Percentiles rank a stretch among this genome's conserved stretches.
Evolutionary conservation across 2,888 invertebrate genomes (phyloP).

Genomic region (Spodoptera exigua): DNA sequence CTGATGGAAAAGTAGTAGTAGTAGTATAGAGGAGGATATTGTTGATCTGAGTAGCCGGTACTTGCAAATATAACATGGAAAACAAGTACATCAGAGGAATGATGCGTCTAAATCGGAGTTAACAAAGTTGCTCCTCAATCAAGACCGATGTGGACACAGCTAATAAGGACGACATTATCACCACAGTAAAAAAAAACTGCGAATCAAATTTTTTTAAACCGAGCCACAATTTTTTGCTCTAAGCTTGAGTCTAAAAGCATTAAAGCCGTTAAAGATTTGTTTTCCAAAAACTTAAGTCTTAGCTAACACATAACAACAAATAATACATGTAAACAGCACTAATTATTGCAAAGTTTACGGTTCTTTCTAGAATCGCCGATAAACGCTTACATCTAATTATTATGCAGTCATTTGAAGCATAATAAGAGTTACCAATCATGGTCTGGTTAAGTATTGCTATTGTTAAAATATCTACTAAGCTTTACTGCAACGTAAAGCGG

Average conservation of each 20-base stretch:
- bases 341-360: conserved; percentile 45
- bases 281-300: conserved; percentile 17
- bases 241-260: conserved; percentile 21
- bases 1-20: too few relatives aligned
- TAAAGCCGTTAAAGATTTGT: conserved; percentile 35
- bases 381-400: conserved; percentile 43
- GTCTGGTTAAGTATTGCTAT: conserved; percentile 33
- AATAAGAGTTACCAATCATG: conserved; percentile 32
- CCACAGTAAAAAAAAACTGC: conserved; percentile 3
- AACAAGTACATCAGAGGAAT: too few relatives aligned
- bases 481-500: too few relatives aligned
- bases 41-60: too few relatives aligned
- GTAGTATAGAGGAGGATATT: too few relatives aligned
- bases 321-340: conserved; percentile 33
- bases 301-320: conserved; percentile 30
- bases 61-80: too few relatives aligned
- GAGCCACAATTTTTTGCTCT: conserved; percentile 20
- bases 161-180: background rate
- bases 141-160: background rate
- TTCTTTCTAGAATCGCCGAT: conserved; percentile 8
- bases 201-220: conserved; percentile 3
- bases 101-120: too few relatives aligned
- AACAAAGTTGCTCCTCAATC: background rate
- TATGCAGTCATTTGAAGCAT: conserved; percentile 45
- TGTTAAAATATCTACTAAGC: conserved; percentile 13